phyloP scores from a whole-genome alignment of 2,888 invertebrate species.

The Allacma fusca region DNA sequence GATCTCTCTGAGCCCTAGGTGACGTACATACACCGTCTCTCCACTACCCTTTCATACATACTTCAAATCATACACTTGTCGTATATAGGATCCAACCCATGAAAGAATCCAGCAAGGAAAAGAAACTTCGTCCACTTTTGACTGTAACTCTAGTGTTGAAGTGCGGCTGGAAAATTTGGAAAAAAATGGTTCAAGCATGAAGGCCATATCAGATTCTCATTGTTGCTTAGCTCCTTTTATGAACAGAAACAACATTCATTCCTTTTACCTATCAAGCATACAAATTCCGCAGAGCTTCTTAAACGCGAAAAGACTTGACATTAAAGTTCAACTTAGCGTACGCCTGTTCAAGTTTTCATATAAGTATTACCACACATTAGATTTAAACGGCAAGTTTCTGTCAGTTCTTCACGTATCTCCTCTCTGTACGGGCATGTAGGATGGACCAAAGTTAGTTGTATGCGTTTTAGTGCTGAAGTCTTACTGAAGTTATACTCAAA shows the following conservation, averaged over 20 bases:
- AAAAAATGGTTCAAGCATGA: constrained; percentile 36
- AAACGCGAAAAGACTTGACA: neutral
- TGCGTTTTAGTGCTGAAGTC: no score
- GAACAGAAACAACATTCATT: constrained; percentile 11
- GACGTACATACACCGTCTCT: neutral
- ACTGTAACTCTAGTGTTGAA: neutral
- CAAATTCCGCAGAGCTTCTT: neutral
- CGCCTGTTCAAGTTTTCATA: neutral
- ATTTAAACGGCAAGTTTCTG: no score
- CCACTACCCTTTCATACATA: neutral
- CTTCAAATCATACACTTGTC: no score
- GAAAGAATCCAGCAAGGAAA: no score
- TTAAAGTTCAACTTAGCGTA: constrained; percentile 9
- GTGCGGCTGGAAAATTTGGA: neutral
- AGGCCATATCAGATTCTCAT: constrained; percentile 33
- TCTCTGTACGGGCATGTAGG: no score
- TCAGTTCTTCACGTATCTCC: no score
- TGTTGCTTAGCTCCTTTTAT: constrained; percentile 14
- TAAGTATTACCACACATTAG: no score
- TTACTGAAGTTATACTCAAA: no score
- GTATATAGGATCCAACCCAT: no score
- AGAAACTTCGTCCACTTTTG: neutral
- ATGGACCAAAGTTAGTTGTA: no score
- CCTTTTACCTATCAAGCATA: neutral
- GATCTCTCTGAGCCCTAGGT: neutral